These are phyloP conservation scores for Patella vulgata DNA, from an alignment of 1,140 invertebrate genomes.

Conservation along the genomic window DNA sequence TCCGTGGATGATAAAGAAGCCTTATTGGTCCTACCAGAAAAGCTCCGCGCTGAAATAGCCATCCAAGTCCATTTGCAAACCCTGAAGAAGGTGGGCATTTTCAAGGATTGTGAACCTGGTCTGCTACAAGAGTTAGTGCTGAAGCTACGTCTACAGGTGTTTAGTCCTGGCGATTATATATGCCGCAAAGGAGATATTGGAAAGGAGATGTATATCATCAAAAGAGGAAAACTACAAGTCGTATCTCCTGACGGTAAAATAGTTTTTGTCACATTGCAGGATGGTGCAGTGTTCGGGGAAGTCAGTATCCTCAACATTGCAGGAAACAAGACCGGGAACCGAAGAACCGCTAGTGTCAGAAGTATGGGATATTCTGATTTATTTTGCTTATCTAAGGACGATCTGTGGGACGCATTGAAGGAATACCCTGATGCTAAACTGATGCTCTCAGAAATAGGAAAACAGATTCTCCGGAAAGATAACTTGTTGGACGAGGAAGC, in stretches of 20 bases:
- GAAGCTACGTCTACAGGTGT: constrained; percentile 92
- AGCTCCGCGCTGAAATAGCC: constrained; percentile 95
- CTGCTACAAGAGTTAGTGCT: constrained; percentile 90
- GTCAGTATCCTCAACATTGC: constrained; percentile 89
- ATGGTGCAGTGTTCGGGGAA: constrained; percentile 86
- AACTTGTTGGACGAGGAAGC: constrained; percentile 81
- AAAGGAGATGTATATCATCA: constrained; percentile 63
- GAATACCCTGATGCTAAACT: constrained; percentile 93
- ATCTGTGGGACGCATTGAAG: constrained; percentile 86
- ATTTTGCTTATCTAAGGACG: constrained; percentile 89
- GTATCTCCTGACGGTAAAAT: constrained; percentile 54
- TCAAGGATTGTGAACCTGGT: constrained; percentile 94
- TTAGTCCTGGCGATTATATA: constrained; percentile 95
- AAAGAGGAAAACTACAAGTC: constrained; percentile 53
- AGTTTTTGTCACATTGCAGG: constrained; percentile 71
- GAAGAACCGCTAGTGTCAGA: constrained; percentile 89
- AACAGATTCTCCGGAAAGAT: constrained; percentile 90
- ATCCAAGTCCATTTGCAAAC: constrained; percentile 95
- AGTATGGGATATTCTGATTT: constrained; percentile 91
- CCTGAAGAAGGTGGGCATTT: constrained; percentile 81
- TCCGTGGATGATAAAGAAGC: constrained; percentile 84
- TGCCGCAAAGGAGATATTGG: constrained; percentile 78
- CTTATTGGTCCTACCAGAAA: constrained; percentile 79
- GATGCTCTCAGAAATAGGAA: constrained; percentile 86
- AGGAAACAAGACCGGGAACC: constrained; percentile 90